Evolutionary conservation across 1,140 invertebrate species (phyloP), one percentile per base, ranked within the genome.

Genomic region (Trichonephila clavipes): DNA sequence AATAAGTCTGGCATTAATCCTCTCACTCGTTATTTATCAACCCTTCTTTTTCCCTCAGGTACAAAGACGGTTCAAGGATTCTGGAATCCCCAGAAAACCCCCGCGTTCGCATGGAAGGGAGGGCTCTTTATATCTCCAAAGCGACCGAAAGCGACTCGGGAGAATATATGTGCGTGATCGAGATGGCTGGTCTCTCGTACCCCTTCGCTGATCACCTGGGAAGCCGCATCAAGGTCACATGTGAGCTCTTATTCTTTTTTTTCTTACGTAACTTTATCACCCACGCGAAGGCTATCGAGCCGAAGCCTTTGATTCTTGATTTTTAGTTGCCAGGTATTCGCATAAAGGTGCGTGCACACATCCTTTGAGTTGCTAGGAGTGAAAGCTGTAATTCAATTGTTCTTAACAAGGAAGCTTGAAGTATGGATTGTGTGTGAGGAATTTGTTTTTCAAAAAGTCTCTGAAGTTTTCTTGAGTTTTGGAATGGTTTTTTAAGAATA

Each of bases 81-180:
- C 66, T 88, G 28, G 66, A 40, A 14, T 10, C 14, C 16, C 51
- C 64, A 12, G 64, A 94, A 44, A 88, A 77, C 44, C 6, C 82
- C 4, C 28, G 83, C 0, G 58, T 94, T 44, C 24, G 28, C 1
- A 88, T 94, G 69, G 51, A 88, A n/a, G 86, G 86, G 24, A 19
- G 82, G 7, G 58, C 21, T 44, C 66, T 94, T n/a, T 34, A 0
- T 1, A 69, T 94, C 12, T 40, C 40, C 6, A 64, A 72, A n/a
- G 59, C 90, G 2, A 83, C 44, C 5, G 44, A 88, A 34, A 58
- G 18, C 0, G 94, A 94, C 28, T 59, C 90, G 59, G 94, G 94
- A 12, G 94, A 94, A 24, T 94, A 94, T 69, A 88, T 64, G n/a
- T 94, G 94, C 90, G 59, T 87, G 19, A 83, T 92, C 18, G 94